Base-by-base conservation (phyloP, 2,888 invertebrate species). In the Drosophila neotestacea region DNA sequence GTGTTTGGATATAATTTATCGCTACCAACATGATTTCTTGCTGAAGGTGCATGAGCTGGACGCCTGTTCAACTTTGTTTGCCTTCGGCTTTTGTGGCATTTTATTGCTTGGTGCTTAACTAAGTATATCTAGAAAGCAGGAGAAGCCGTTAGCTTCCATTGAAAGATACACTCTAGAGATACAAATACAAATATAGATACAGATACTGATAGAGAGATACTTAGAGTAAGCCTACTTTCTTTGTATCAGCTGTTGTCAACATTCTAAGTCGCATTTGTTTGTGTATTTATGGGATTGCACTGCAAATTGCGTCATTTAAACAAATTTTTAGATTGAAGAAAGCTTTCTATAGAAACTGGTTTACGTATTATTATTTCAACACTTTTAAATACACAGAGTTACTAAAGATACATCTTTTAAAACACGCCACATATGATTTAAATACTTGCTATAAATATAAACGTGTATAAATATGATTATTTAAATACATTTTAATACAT, bases 71-170 rank as follows among this genome's bases (percentile, higher is more conserved):
- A 51, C 27, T 41, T 27, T 74, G 50, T 74, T 74, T 76, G 74
- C 59, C 51, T 36, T 42, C 6, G 38, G 61, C 63, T 60, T 66
- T 76, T 65, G 56, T 74, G 56, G 58, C 39, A 34, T 41, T 76
- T 76, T 76, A 76, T 71, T 34, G 72, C 54, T 38, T 46, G 34
- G 32, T 50, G 67, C 72, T 63, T 67, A 52, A 46, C 58, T 51
- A 62, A 77, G 64, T 41, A 65, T 38, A 56, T 44, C 28, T 36
- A 46, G 10, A 38, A 30, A 36, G 39, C 22, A 11, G 4, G 46
- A 36, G 42, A 13, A 11, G 6, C 36, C 32, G 28, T 16, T 34
- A 48, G 34, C 34, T 48, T 16, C n/a, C 32, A 54, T 16, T 6
- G 11, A 38, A 16, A 67, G 60, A 66, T 64, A 64, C 65, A 41